Evolutionary conservation across 2,888 invertebrate genomes (phyloP), one percentile per base, ranked within the genome.

Genomic region (Agriopis marginaria): DNA sequence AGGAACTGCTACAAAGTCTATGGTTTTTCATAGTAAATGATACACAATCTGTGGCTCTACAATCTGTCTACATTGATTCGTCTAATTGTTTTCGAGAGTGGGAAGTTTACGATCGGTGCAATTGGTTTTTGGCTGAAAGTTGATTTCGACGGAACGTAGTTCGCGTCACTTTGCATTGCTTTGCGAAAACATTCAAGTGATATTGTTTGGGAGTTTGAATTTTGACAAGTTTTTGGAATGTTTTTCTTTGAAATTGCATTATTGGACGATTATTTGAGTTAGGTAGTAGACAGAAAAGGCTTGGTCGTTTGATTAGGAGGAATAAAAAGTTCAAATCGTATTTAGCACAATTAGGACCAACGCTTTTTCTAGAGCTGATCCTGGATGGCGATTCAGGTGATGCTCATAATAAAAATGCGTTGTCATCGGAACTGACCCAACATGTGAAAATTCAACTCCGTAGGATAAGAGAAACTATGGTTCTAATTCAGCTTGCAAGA

Each of bases 21-120:
- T 32, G 32, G 32, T 32, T 32, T 23, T 32, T 32, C 32, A 32
- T 32, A 32, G 32, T 32, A 32, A 32, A 32, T 32, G 3, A 3
- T 32, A 32, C 32, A 55, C 14, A 9, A 56, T 11, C 17, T 44
- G 56, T 56, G 44, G 56, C 44, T 0, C 7, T 14, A 17, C 56
- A 14, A n/a, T 65, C 69, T 66, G 71, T 63, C 58, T 64, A 70
- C 67, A 72, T 76, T 70, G 71, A 74, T 72, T 63, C 68, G 12
- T 68, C 66, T 77, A 75, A 77, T 77, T 76, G 75, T 72, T 73
- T 75, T 71, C 60, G 66, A 54, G 55, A 55, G 51, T 60, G 49
- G 64, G 64, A 70, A 73, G 70, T 71, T 72, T 56, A 63, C 58
- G 63, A 63, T 72, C 47, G 54, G 14, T 51, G 51, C 62, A 59